Conservation (phyloP, 2,888 invertebrate genomes). For the Cephus runcator region DNA sequence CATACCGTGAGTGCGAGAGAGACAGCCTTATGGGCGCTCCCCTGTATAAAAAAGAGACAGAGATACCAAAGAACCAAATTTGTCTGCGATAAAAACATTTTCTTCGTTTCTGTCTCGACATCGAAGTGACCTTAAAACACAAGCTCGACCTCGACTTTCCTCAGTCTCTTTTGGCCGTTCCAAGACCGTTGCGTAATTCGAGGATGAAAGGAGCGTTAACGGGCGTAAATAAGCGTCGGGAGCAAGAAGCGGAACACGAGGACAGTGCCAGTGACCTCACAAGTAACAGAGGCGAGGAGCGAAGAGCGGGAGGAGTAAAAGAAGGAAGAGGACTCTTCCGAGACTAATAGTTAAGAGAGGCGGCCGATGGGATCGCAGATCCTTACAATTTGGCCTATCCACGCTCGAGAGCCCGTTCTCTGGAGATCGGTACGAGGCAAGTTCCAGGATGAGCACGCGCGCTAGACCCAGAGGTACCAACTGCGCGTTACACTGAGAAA, state of each 20-base stretch:
- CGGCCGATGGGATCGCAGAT: not conserved
- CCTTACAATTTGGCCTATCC: not conserved
- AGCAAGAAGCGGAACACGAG: slow-evolving; percentile 52
- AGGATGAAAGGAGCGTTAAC: slow-evolving; percentile 2
- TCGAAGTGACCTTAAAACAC: not conserved
- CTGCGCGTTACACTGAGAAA: not conserved
- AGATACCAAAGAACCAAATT: not conserved
- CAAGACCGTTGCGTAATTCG: not conserved
- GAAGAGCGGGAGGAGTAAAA: not conserved
- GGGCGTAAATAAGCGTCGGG: slow-evolving; percentile 18
- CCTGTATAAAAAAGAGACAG: not conserved
- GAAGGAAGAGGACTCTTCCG: slow-evolving; percentile 28
- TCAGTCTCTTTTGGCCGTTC: not conserved
- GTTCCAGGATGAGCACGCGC: not conserved
- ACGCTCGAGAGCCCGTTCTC: not conserved
- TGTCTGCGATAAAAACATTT: not conserved
- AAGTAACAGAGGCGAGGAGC: slow-evolving; percentile 6
- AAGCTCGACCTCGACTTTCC: not conserved
- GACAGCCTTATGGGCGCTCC: not conserved
- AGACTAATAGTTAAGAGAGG: slow-evolving; percentile 33
- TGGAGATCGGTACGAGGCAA: not conserved
- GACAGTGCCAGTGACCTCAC: slow-evolving; percentile 55
- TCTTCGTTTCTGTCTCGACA: not conserved
- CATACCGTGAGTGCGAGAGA: not conserved
- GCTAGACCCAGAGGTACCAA: not conserved